Evolutionary conservation across 2,797 vertebrate genomes (phyloP).

Genomic region (Pipistrellus pipistrellus): DNA sequence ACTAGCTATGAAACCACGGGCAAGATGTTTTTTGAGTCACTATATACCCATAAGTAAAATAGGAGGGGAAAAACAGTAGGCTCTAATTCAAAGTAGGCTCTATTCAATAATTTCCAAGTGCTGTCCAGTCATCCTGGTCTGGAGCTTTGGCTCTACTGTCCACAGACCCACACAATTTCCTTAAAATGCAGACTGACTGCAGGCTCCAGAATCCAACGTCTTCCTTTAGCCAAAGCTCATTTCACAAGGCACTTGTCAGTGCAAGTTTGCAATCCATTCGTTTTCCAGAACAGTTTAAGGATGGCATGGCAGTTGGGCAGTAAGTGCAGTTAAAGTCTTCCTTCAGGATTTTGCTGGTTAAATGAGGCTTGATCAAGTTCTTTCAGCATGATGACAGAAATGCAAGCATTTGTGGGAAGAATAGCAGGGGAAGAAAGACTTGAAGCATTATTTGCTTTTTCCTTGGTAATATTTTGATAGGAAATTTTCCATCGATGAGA

Average conservation of each 20-base stretch:
- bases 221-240: neutral
- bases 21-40: conserved; percentile 36
- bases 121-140: neutral
- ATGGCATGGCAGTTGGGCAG: neutral
- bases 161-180: neutral
- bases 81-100: neutral
- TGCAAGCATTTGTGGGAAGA: conserved; percentile 5
- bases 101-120: neutral
- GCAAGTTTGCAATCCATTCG: neutral
- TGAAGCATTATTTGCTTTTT: conserved; percentile 28
- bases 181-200: neutral
- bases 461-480: neutral
- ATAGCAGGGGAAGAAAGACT: neutral
- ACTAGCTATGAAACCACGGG: neutral
- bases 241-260: neutral
- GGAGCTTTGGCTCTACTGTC: neutral
- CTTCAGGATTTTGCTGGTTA: neutral
- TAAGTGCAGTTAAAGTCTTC: neutral
- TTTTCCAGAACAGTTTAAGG: neutral
- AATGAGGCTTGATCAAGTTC: neutral
- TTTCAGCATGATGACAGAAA: conserved; percentile 28
- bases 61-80: neutral
- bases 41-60: neutral
- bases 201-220: neutral
- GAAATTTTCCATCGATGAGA: conserved; percentile 52